Base-by-base conservation (phyloP, 2,888 invertebrate species). In the Spodoptera littoralis region DNA sequence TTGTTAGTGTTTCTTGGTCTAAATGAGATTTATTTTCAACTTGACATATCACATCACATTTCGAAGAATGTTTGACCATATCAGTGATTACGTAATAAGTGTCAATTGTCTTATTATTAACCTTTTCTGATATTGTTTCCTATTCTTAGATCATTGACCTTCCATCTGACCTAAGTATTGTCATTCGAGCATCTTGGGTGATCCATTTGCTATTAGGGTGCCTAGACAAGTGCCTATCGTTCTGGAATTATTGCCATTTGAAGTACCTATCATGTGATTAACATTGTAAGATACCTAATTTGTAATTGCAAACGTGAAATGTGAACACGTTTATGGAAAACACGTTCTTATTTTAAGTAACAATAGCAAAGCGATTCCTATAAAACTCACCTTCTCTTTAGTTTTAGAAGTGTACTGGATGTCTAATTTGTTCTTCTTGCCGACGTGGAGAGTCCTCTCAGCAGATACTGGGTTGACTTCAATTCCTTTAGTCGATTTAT, bases 381-480 rank as follows among this genome's bases (percentile, higher is more conserved):
- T 47, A 12, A 1, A 51, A 3, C 51, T 63, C 66, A 73, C 79
- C 60, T 52, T 60, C 3, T 30, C 51, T 12, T 55, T 50, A 11
- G 11, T 49, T 8, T 45, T 13, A 9, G 74, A 53, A 0, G 56
- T 12, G 47, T 79, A 81, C 5, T 24, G 24, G n/a, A 82, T 63
- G 0, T 55, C 41, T 1, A 74, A 41, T 8, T 5, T 58, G 27
- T 63, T 59, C 5, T 53, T 43, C 0, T 11, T 47, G 1, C 8
- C 30, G n/a, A 83, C 54, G n/a, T 49, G 13, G 44, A 84, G 9
- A 3, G 68, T 77, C 11, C 58, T 71, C 45, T 78, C 75, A 1
- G 63, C 66, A 49, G 74, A 76, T 3, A 49, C 30, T 0, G 87
- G 87, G 4, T 61, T 65, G 13, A 86, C 62, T 30, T 13, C 2